Evolutionary conservation across 2,797 vertebrate species (phyloP).

Genomic region (Tympanoctomys barrerae): DNA sequence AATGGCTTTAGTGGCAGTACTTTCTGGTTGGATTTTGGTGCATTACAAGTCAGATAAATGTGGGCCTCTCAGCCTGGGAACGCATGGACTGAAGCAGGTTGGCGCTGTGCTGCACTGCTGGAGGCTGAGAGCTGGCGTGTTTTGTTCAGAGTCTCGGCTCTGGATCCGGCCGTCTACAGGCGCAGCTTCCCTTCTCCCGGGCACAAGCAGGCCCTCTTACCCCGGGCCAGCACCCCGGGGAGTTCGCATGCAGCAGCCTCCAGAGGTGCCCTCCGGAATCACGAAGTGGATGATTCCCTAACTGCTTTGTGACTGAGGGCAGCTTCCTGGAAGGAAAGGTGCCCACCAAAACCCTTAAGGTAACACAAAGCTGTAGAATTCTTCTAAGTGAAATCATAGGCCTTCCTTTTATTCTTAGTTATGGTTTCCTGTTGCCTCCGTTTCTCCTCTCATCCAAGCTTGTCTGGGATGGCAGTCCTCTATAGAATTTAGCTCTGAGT

Average conservation of each 20-base stretch:
- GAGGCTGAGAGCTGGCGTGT: not conserved
- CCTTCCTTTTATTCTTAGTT: not conserved
- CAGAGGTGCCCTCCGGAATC: not conserved
- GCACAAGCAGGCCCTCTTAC: not conserved
- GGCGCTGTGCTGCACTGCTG: not conserved
- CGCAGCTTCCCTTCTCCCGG: not conserved
- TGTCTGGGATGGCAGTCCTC: not conserved
- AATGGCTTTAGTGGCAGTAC: not conserved
- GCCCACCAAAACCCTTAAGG: not conserved
- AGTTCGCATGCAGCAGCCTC: not conserved
- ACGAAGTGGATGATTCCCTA: not conserved
- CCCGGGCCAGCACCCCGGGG: not conserved
- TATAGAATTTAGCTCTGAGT: not conserved
- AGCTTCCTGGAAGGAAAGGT: constrained; percentile 13
- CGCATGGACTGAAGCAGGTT: not conserved
- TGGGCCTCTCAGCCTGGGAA: not conserved
- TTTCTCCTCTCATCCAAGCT: not conserved
- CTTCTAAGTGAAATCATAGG: not conserved
- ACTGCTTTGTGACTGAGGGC: not conserved
- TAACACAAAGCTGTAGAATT: not conserved
- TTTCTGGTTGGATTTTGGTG: constrained; percentile 2
- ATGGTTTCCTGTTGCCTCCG: not conserved
- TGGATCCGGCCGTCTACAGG: not conserved
- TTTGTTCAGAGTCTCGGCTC: not conserved
- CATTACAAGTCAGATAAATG: not conserved